Percentiles rank a stretch among this genome's conserved stretches.
Conservation (phyloP, 2,113 vertebrate species). For the Salvator merianae region DNA sequence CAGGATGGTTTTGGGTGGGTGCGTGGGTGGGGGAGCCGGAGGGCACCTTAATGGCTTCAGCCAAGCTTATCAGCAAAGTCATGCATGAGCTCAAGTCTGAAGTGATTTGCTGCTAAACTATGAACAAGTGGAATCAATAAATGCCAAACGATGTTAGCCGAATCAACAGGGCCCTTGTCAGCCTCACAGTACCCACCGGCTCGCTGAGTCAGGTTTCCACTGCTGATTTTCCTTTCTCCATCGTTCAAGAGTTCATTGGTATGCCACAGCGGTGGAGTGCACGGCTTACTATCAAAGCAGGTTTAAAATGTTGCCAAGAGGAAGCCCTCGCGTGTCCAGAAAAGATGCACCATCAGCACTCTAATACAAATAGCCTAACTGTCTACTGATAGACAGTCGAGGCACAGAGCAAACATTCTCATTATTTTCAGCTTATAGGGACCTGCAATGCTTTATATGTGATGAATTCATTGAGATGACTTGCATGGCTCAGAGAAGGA, state of each 20-base stretch:
- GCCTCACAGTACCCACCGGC: fast-evolving
- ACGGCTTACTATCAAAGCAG: neutral
- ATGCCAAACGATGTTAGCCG: neutral
- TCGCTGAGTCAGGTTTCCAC: neutral
- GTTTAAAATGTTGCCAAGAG: neutral
- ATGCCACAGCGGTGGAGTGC: neutral
- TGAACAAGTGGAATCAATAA: neutral
- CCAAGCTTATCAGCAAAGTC: neutral
- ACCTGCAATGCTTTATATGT: too few relatives aligned
- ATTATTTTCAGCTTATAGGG: too few relatives aligned
- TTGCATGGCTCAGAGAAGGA: neutral
- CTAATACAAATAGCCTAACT: neutral
- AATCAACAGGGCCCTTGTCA: neutral
- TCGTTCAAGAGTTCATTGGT: neutral
- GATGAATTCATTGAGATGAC: neutral
- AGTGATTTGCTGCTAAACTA: neutral
- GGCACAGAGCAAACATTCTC: too few relatives aligned
- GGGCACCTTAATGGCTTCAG: neutral
- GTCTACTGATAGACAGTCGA: neutral
- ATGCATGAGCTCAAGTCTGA: fast-evolving
- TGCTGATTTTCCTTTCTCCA: neutral
- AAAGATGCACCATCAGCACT: neutral
- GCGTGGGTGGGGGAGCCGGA: too few relatives aligned
- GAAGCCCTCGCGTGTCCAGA: neutral
- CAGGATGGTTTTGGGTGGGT: neutral